A percentile compares a stretch with the other conserved stretches of the same genome.
Evolutionary conservation across 30 jellyfish, hydroid and myxozoan genomes (phyloP).

Genomic region (Mastigias papua): DNA sequence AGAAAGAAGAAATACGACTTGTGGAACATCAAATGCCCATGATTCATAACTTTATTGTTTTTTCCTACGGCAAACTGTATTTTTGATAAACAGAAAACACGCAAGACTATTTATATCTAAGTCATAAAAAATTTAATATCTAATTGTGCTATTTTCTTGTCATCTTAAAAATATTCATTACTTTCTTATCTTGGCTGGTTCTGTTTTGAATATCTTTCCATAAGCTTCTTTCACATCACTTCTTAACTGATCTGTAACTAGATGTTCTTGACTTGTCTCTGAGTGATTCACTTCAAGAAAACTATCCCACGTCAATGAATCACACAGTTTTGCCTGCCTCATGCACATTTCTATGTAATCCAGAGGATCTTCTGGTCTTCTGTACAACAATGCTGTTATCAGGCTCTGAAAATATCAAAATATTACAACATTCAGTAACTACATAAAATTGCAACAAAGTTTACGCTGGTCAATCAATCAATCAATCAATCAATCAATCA

Average conservation of each 20-base stretch:
- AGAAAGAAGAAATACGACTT: no score
- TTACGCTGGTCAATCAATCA: no score
- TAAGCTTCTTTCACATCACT: slow-evolving; percentile 66
- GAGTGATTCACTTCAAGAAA: slow-evolving; percentile 34
- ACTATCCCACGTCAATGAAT: slow-evolving; percentile 58
- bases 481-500: no score
- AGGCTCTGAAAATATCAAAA: slow-evolving; percentile 54
- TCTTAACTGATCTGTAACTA: slow-evolving; percentile 12
- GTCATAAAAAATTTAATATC: not conserved
- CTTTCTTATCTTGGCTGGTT: slow-evolving; percentile 27
- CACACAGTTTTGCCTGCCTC: slow-evolving; percentile 43
- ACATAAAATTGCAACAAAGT: no score
- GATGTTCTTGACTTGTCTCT: slow-evolving; percentile 12
- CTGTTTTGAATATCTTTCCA: slow-evolving; percentile 63
- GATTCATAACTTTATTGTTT: no score
- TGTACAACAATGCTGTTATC: slow-evolving; percentile 68
- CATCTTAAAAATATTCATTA: not conserved
- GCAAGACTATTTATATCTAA: not conserved
- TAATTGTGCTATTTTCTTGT: not conserved
- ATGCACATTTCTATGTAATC: slow-evolving; percentile 73
- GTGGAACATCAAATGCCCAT: no score
- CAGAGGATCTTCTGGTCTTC: slow-evolving; percentile 70
- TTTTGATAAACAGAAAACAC: no score
- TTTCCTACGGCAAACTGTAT: no score
- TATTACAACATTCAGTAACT: not conserved